A percentile compares a stretch with the other conserved stretches of the same genome.
Conservation (phyloP, 2,888 invertebrate species). For the Acronicta aceris region DNA sequence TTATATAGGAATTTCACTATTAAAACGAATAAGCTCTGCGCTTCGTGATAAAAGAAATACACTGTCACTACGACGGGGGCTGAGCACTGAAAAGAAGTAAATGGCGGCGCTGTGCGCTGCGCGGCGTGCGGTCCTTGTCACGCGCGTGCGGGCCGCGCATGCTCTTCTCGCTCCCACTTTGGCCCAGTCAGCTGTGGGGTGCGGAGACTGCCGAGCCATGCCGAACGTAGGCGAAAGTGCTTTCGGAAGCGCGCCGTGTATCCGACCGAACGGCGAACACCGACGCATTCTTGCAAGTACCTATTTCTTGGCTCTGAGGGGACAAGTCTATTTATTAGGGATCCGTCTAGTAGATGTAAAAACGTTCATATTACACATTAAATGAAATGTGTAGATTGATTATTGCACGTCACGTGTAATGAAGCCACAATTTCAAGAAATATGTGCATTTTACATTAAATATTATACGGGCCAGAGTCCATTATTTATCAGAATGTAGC, state of each 20-base stretch:
- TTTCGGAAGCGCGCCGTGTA: constrained; percentile 77
- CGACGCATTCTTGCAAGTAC: constrained; percentile 73
- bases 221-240: constrained; percentile 86
- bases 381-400: not conserved
- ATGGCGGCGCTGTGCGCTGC: constrained; percentile 83
- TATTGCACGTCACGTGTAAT: no score
- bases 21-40: constrained; percentile 79
- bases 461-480: not conserved
- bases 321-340: constrained; percentile 59
- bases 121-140: constrained; percentile 72
- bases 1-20: constrained; percentile 81
- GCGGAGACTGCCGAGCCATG: constrained; percentile 76
- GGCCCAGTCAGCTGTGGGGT: constrained; percentile 86
- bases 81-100: constrained; percentile 85
- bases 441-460: no score
- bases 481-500: constrained; percentile 13
- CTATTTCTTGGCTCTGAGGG: constrained; percentile 64
- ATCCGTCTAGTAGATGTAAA: constrained; percentile 45
- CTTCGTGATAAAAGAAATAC: constrained; percentile 74
- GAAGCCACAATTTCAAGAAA: no score
- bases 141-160: constrained; percentile 54
- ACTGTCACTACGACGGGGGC: constrained; percentile 83
- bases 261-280: constrained; percentile 53
- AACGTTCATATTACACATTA: constrained; percentile 21
- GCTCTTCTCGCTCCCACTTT: constrained; percentile 71